phyloP scores from a whole-genome alignment of 2,797 vertebrate genomes.

The Euthynnus affinis region DNA sequence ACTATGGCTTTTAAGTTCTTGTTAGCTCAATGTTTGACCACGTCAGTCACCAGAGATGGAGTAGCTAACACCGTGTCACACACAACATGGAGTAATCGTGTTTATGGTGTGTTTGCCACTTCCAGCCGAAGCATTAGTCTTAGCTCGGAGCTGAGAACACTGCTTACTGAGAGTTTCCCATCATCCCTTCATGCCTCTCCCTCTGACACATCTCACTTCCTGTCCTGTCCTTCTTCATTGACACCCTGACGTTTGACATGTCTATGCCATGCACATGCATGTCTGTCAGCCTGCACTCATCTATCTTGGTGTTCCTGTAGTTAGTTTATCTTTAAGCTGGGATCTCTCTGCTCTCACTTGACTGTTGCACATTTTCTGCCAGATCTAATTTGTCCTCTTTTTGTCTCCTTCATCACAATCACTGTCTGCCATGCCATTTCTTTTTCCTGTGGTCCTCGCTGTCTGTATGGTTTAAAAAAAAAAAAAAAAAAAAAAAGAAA shows the following conservation, averaged over 20 bases:
- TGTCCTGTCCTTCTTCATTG: slow-evolving; percentile 50
- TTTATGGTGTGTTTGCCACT: slow-evolving; percentile 49
- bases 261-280: slow-evolving; percentile 32
- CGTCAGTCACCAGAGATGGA: slow-evolving; percentile 29
- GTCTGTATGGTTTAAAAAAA: slow-evolving; percentile 10
- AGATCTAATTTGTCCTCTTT: slow-evolving; percentile 63
- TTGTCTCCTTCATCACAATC: slow-evolving; percentile 50
- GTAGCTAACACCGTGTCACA: slow-evolving; percentile 22
- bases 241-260: slow-evolving; percentile 55
- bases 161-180: slow-evolving; percentile 46
- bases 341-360: slow-evolving; percentile 46
- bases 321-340: slow-evolving; percentile 40
- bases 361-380: slow-evolving; percentile 63
- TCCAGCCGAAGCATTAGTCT: slow-evolving; percentile 38
- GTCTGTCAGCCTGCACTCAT: slow-evolving; percentile 33
- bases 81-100: slow-evolving; percentile 38
- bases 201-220: slow-evolving; percentile 41
- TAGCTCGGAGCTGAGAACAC: slow-evolving; percentile 39
- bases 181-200: slow-evolving; percentile 34
- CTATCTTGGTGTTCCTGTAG: slow-evolving; percentile 16
- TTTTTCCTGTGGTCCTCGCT: slow-evolving; percentile 26
- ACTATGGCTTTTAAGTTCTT: background rate
- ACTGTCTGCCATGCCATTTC: slow-evolving; percentile 41
- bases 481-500: background rate
- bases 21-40: slow-evolving; percentile 8